A percentile compares a stretch with the other conserved stretches of the same genome.
phyloP scores from a whole-genome alignment of 2,797 vertebrate species.

The Halcyon smyrnensis region DNA sequence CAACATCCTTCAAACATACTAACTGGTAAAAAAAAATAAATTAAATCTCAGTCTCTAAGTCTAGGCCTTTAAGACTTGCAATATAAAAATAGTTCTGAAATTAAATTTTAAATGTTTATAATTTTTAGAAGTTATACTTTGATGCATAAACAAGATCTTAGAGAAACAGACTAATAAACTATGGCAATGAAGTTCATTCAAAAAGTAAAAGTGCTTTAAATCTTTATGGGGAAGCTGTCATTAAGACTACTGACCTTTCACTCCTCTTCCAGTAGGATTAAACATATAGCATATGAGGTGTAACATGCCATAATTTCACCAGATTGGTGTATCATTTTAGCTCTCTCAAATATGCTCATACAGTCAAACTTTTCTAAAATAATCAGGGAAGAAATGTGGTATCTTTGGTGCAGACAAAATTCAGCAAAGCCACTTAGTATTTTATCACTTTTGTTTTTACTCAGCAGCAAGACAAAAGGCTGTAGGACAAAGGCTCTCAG shows the following conservation, averaged over 20 bases:
- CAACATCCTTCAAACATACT: neutral
- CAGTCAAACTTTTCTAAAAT: too few relatives aligned
- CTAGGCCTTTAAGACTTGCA: neutral
- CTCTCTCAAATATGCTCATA: neutral
- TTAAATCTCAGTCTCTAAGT: neutral
- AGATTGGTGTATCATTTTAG: neutral
- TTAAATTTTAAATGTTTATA: neutral
- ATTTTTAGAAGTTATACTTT: neutral
- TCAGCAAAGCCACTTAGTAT: too few relatives aligned
- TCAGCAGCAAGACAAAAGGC: too few relatives aligned
- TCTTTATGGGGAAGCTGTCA: neutral
- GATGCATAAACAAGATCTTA: neutral
- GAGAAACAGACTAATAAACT: neutral
- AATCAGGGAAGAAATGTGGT: too few relatives aligned
- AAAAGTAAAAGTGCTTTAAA: neutral
- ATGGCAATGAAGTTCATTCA: neutral
- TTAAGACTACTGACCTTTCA: neutral
- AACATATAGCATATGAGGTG: neutral
- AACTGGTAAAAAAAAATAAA: neutral
- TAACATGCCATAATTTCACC: neutral
- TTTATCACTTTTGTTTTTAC: too few relatives aligned
- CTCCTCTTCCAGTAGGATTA: neutral
- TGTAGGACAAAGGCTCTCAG: too few relatives aligned
- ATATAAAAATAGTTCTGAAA: neutral
- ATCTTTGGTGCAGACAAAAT: too few relatives aligned